phyloP scores from a whole-genome alignment of 1,140 invertebrate genomes.

The Halyomorpha halys region DNA sequence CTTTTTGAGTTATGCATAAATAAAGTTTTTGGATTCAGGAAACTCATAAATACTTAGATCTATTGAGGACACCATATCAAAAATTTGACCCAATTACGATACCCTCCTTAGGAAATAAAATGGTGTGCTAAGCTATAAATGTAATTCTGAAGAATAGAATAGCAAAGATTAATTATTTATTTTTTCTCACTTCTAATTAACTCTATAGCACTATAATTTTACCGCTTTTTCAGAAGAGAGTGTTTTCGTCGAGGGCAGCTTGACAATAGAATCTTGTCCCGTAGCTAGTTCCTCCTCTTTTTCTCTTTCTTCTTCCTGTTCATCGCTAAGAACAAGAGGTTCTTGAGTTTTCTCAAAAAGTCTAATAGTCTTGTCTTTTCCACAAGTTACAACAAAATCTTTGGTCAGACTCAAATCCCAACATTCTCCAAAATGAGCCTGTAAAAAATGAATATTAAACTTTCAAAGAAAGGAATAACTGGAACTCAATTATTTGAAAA shows the following conservation, averaged over 20 bases:
- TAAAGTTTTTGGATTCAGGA: too few species aligned
- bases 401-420: slow-evolving; percentile 69
- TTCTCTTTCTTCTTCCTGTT: slow-evolving; percentile 74
- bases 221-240: slow-evolving; percentile 82
- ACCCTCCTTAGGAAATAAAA: too few species aligned
- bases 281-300: slow-evolving; percentile 55
- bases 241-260: slow-evolving; percentile 79
- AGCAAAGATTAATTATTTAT: too few species aligned
- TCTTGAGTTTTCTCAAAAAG: slow-evolving; percentile 81
- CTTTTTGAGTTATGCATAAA: too few species aligned
- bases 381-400: slow-evolving; percentile 65
- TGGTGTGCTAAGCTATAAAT: too few species aligned
- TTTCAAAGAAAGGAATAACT: too few species aligned
- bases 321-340: slow-evolving; percentile 82
- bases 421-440: slow-evolving; percentile 72
- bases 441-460: slow-evolving; percentile 26
- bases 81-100: too few species aligned
- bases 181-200: too few species aligned
- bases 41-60: too few species aligned
- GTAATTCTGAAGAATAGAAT: too few species aligned
- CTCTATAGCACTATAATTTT: slow-evolving; percentile 35
- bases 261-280: slow-evolving; percentile 54
- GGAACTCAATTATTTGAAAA: too few species aligned
- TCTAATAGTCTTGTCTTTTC: slow-evolving; percentile 79
- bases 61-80: too few species aligned